phyloP scores from a whole-genome alignment of 2,113 vertebrate genomes.

The Pygoscelis adeliae region DNA sequence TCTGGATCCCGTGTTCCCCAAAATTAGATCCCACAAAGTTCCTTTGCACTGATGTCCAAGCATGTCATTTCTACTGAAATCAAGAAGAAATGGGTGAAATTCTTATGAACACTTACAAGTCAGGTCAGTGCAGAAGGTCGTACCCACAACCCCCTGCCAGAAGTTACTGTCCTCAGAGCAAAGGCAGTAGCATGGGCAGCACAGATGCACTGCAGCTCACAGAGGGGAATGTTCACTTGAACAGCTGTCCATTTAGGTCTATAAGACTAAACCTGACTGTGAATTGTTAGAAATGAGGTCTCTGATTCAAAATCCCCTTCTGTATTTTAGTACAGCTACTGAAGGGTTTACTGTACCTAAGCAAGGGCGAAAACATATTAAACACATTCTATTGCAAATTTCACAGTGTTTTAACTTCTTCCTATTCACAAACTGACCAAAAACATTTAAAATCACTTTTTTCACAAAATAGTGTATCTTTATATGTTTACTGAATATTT shows the following conservation, averaged over 20 bases:
- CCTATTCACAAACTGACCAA: background rate
- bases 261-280: background rate
- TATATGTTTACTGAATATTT: background rate
- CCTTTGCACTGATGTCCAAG: background rate
- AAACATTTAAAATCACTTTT: background rate
- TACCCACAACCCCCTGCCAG: too few species aligned
- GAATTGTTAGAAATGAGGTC: background rate
- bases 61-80: background rate
- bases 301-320: background rate
- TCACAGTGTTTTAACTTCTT: background rate
- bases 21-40: background rate
- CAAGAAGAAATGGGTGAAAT: background rate
- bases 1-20: background rate
- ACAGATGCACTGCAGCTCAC: background rate
- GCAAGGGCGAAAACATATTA: background rate
- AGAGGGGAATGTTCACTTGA: background rate
- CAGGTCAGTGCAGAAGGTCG: too few species aligned
- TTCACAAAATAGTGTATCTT: background rate
- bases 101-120: rapidly evolving
- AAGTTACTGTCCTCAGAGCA: background rate
- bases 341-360: background rate
- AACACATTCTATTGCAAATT: background rate
- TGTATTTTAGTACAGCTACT: background rate
- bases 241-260: background rate
- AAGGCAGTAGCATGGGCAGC: background rate